Evolutionary conservation across 2,797 vertebrate species (phyloP), one percentile per base, ranked within the genome.

Genomic region (Cossypha caffra): DNA sequence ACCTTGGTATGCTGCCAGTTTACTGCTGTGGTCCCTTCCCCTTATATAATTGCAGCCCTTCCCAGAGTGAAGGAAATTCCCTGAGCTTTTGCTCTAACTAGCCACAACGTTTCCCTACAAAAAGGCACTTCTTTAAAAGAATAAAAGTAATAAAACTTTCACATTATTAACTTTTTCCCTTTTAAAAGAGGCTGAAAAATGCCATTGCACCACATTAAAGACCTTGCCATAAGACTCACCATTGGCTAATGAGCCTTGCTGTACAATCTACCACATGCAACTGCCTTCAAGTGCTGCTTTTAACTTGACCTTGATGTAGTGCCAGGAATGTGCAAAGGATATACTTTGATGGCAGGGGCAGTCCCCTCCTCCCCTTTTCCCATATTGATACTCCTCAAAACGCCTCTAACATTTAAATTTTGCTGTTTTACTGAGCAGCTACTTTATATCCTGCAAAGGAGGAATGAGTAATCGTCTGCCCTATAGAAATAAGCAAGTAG

Each of bases 91-190:
- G 97, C 97, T 98, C 93, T 98, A 97, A 91, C 97, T 97, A 97
- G 96, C 93, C 83, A 77, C 91, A 74, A 94, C 16, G 68, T 91
- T 97, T 92, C 92, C 95, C 98, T 98, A 98, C 98, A 98, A 98
- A 98, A 98, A 98, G 74, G 98, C 98, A 96, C 68, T 95, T 96
- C 98, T 98, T 98, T 88, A 97, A 98, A 98, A 97, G 96, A 94
- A 94, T 94, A 97, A 92, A 95, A 96, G 97, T 97, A 98, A 98
- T 99, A 99, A 99, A 99, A 98, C 98, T 98, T 98, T 97, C 97
- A 98, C 98, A 92, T 99, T 99, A 99, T 99, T 99, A 99, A 99
- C 98, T 98, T 98, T 98, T 97, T 96, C 97, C 96, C 96, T 98
- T 98, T 98, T 97, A 97, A 98, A 98, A 97, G 98, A 95, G 97